Base-by-base conservation (phyloP, 2,888 invertebrate genomes). In the Ephialtes manifestator region DNA sequence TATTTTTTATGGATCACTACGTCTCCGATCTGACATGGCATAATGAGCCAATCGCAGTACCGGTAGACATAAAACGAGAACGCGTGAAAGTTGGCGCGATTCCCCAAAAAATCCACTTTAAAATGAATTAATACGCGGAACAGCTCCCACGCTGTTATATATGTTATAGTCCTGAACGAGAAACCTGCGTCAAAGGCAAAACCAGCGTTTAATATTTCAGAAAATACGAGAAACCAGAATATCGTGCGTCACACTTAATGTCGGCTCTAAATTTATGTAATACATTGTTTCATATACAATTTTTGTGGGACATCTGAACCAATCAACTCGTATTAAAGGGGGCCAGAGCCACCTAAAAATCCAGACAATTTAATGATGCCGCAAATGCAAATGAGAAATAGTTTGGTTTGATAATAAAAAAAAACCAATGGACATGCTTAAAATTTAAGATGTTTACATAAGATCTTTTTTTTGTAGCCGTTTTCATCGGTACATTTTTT, bases 21-120 rank as follows among this genome's bases (percentile, higher is more conserved):
- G 13, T 46, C 55, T 72, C 58, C 24, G 43, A 74, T 60, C 31
- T 28, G 11, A 15, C 72, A 43, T 24, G 28, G 58, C 78, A 74
- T 58, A 58, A 74, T 58, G 63, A 63, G 35, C n/a, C 58, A n/a
- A 31, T 39, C 39, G 58, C 31, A 68, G 28, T 11, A 43, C 39
- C 46, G 46, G 31, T 35, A 15, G 13, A 8, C 20, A n/a, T 53
- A 20, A 39, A 81, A 63, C 72, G 83, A 67, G 68, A 79, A 74
- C 74, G 60, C 79, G 79, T 53, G 82, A 83, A 83, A 83, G 82
- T 72, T 67, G 35, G 65, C 39, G 58, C 7, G 77, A 77, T 72
- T 71, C 48, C 46, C 76, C 63, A 71, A 78, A 83, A 72, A 83
- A 70, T 70, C 46, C 31, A 63, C 68, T 79, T 68, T 63, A 51